A percentile compares a stretch with the other conserved stretches of the same genome.
Conservation (phyloP, 1,140 invertebrate genomes). For the Bursaphelenchus mucronatus region DNA sequence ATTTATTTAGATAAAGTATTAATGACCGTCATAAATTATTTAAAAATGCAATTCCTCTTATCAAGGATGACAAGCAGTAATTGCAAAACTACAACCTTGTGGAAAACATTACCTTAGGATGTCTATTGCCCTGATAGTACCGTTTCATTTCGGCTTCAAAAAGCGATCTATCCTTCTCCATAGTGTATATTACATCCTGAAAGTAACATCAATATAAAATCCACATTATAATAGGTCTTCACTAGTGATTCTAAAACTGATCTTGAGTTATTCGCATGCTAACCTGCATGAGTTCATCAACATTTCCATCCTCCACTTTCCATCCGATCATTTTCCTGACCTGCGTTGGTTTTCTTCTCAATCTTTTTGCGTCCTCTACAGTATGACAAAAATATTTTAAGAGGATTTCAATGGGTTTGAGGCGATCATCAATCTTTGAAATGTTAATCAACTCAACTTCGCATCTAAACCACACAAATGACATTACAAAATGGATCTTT, state of each 20-base stretch:
- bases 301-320: too few species aligned
- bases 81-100: too few species aligned
- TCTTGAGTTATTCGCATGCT: background rate
- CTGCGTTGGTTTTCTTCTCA: background rate
- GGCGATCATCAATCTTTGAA: background rate
- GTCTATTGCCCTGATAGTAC: too few species aligned
- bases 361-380: constrained; percentile 1
- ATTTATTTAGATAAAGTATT: too few species aligned
- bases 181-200: constrained; percentile 11
- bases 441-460: constrained; percentile 5
- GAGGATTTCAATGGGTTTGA: constrained; percentile 6
- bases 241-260: background rate
- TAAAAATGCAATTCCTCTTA: too few species aligned
- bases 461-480: background rate
- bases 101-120: too few species aligned
- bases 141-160: background rate
- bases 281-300: too few species aligned
- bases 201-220: constrained; percentile 4
- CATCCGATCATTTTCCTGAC: background rate
- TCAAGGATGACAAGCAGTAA: too few species aligned
- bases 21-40: too few species aligned
- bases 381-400: constrained; percentile 7
- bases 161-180: background rate
- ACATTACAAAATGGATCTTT: too few species aligned
- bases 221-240: background rate